phyloP scores from a whole-genome alignment of 2,888 invertebrate species.

The Pammene aurita region DNA sequence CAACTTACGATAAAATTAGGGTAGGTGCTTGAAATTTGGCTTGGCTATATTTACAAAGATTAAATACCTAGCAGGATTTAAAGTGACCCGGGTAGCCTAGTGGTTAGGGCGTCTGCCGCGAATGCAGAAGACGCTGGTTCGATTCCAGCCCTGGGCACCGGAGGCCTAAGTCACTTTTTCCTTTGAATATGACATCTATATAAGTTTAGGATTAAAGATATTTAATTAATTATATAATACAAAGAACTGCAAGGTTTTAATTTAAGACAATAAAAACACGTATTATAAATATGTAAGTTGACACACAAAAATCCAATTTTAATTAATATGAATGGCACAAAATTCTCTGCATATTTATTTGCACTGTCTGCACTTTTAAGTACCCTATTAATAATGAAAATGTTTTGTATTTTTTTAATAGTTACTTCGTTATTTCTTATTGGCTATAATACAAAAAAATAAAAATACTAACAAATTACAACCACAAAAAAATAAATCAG shows the following conservation, averaged over 20 bases:
- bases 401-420: neutral
- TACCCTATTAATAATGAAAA: neutral
- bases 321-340: slow-evolving; percentile 22
- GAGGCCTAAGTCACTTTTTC: too few relatives aligned
- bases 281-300: neutral
- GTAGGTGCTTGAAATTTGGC: neutral
- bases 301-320: neutral
- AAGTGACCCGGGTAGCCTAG: too few relatives aligned
- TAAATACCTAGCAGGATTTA: neutral
- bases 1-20: neutral
- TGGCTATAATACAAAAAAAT: neutral
- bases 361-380: neutral
- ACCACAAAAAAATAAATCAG: neutral
- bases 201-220: too few relatives aligned
- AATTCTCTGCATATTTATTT: slow-evolving; percentile 7
- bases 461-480: neutral
- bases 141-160: too few relatives aligned
- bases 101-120: too few relatives aligned
- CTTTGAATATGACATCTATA: too few relatives aligned
- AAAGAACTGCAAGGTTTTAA: neutral
- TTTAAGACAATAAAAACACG: neutral
- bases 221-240: neutral
- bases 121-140: too few relatives aligned
- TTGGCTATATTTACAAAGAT: slow-evolving; percentile 6
- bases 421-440: neutral